These are phyloP conservation scores for Rhabditophanes sp. DNA, from an alignment of 2,888 invertebrate species.

Conservation along the genomic window DNA sequence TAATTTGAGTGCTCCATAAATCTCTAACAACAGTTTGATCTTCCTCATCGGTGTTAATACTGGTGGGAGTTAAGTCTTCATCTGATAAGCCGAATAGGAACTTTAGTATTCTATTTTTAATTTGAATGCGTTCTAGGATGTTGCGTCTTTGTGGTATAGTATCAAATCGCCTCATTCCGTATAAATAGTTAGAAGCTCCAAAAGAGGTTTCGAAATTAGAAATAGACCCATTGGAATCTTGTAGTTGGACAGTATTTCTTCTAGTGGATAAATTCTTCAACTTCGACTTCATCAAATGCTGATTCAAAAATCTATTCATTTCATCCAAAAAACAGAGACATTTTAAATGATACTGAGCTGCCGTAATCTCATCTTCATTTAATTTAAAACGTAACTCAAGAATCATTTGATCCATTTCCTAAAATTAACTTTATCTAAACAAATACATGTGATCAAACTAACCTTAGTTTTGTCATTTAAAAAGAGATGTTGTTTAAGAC, in stretches of 20 bases:
- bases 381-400: constrained; percentile 20
- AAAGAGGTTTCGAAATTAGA: constrained; percentile 3
- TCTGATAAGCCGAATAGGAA: not conserved
- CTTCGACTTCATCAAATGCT: constrained; percentile 4
- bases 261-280: no score
- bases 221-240: no score
- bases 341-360: constrained; percentile 26
- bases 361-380: constrained; percentile 16
- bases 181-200: not conserved
- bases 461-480: no score
- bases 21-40: constrained; percentile 23
- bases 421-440: no score
- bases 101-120: no score
- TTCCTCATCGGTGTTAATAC: not conserved
- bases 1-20: constrained; percentile 34
- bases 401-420: constrained; percentile 23
- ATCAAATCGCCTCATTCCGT: no score
- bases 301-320: constrained; percentile 18
- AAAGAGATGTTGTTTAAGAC: no score
- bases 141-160: no score
- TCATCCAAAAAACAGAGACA: constrained; percentile 27
- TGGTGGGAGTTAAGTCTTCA: constrained; percentile 8
- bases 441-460: no score
- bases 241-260: no score
- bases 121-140: no score